Evolutionary conservation across 2,888 invertebrate genomes (phyloP).

Genomic region (Pimpla rufipes): DNA sequence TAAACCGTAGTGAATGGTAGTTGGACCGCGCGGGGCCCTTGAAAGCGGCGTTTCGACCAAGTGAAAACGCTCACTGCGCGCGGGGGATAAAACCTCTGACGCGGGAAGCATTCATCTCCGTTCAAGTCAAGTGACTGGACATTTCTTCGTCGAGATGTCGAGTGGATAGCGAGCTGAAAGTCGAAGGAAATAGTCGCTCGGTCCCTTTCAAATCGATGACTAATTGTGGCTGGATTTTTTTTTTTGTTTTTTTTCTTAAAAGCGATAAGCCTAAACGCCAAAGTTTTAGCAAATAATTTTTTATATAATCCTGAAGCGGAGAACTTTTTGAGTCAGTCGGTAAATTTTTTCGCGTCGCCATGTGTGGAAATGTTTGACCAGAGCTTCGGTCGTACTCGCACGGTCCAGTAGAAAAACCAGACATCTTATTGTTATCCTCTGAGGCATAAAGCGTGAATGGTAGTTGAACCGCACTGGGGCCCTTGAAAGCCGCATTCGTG

Average conservation of each 20-base stretch:
- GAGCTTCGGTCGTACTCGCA: not conserved
- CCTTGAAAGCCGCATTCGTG: not conserved
- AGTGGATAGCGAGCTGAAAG: not conserved
- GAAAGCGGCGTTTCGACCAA: not conserved
- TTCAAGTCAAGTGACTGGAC: not conserved
- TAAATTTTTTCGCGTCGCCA: too few species aligned
- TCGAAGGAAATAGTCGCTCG: not conserved
- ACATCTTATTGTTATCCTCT: not conserved
- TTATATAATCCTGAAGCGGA: too few species aligned
- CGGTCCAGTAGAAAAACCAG: not conserved
- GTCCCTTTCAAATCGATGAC: too few species aligned
- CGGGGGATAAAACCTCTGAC: not conserved
- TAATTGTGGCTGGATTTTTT: too few species aligned
- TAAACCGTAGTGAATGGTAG: slow-evolving; percentile 10
- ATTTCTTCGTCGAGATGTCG: not conserved
- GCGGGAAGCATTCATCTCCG: not conserved
- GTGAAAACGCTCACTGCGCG: not conserved
- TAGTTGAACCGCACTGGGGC: not conserved
- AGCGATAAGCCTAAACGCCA: too few species aligned
- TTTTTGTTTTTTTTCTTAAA: too few species aligned
- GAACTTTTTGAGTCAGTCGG: too few species aligned
- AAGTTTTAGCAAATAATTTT: too few species aligned
- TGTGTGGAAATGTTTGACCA: not conserved
- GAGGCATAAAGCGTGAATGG: slow-evolving; percentile 11
- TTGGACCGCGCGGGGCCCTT: not conserved